These are phyloP conservation scores for Andrena minutula DNA, from an alignment of 2,888 invertebrate species.

Conservation along the genomic window DNA sequence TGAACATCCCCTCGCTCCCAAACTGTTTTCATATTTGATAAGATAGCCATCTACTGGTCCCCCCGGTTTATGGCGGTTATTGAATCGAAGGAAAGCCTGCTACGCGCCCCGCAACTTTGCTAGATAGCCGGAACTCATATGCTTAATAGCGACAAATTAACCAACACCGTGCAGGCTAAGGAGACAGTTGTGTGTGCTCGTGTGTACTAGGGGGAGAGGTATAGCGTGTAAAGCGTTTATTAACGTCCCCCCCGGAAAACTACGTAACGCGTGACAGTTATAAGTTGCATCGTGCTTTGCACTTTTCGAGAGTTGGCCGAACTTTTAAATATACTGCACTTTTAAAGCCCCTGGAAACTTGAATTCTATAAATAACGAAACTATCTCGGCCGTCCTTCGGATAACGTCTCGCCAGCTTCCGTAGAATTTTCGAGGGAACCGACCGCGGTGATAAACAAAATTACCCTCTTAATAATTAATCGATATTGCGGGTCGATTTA, in stretches of 20 bases:
- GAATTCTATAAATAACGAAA: conserved; percentile 62
- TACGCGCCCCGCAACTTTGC: conserved; percentile 6
- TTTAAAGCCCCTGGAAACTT: conserved; percentile 46
- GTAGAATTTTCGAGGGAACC: conserved; percentile 21
- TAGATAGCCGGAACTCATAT: background rate
- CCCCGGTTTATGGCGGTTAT: conserved; percentile 31
- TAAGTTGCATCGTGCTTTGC: conserved; percentile 38
- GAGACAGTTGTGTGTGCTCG: background rate
- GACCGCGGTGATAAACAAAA: conserved; percentile 41
- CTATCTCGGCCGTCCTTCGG: conserved; percentile 35
- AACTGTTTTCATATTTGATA: conserved; percentile 66
- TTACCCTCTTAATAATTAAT: conserved; percentile 48
- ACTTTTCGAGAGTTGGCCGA: conserved; percentile 52
- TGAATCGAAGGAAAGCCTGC: conserved; percentile 29
- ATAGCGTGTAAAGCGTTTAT: conserved; percentile 43
- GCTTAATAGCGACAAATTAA: conserved; percentile 21
- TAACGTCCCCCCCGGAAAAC: conserved; percentile 30
- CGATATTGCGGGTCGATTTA: conserved; percentile 35
- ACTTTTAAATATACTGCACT: conserved; percentile 58
- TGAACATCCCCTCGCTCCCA: conserved; percentile 40
- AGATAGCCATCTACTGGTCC: conserved; percentile 41
- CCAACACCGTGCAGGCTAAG: background rate
- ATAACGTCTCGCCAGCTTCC: conserved; percentile 25
- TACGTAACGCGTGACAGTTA: conserved; percentile 41
- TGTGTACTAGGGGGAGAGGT: background rate